A percentile compares a stretch with the other conserved stretches of the same genome.
These are phyloP conservation scores for Brachionus rotundiformis DNA, from an alignment of 1,140 invertebrate species.

Conservation along the genomic window DNA sequence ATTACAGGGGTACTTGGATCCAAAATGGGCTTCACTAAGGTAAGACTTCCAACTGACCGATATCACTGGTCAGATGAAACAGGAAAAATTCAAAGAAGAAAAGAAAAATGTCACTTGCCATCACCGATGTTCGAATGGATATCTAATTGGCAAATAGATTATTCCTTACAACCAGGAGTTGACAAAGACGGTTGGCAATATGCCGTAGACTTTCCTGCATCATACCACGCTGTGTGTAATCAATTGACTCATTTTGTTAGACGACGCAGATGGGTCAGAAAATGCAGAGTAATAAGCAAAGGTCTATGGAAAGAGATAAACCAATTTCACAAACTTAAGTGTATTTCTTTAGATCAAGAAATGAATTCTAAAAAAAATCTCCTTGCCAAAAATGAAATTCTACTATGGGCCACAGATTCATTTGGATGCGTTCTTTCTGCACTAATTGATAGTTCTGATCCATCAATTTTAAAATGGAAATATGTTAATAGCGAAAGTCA, in stretches of 20 bases:
- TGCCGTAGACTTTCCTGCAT: constrained; percentile 29
- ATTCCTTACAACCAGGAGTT: not conserved
- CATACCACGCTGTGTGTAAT: constrained; percentile 32
- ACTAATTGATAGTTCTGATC: not conserved
- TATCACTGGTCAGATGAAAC: constrained; percentile 44
- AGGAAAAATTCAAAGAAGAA: constrained; percentile 9
- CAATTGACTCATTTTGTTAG: constrained; percentile 26
- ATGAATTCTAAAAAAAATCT: constrained; percentile 11
- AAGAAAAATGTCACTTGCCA: constrained; percentile 13
- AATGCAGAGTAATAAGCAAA: not conserved
- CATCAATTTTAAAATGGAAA: constrained; percentile 10
- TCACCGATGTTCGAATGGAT: constrained; percentile 34
- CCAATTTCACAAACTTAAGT: constrained; percentile 11
- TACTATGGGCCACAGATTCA: constrained; percentile 28
- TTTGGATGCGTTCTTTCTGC: constrained; percentile 11
- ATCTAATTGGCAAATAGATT: constrained; percentile 35
- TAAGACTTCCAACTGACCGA: constrained; percentile 26
- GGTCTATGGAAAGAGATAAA: constrained; percentile 36
- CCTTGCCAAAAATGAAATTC: constrained; percentile 12
- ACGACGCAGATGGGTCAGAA: constrained; percentile 32
- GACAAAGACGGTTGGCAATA: constrained; percentile 47
- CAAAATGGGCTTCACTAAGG: constrained; percentile 24
- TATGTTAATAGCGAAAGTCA: not conserved
- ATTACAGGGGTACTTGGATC: not conserved
- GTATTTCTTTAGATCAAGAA: constrained; percentile 47